A percentile compares a stretch with the other conserved stretches of the same genome.
Evolutionary conservation across 1,140 invertebrate genomes (phyloP).

Genomic region (Nasonia vitripennis): DNA sequence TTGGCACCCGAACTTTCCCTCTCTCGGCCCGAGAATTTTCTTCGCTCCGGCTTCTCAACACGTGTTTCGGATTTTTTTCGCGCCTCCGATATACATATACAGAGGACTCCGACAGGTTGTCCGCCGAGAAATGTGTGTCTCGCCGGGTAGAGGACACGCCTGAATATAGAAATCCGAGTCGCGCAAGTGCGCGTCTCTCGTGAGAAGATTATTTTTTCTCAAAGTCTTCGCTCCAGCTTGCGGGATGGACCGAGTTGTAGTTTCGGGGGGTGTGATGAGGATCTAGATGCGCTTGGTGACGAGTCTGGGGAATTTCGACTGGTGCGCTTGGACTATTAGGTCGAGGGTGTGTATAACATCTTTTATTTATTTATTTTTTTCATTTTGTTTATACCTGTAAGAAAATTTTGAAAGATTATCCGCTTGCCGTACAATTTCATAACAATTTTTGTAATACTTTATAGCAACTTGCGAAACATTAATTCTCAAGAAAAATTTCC

Average conservation of each 20-base stretch:
- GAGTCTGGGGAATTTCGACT: not conserved
- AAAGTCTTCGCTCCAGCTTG: not conserved
- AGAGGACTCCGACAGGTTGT: constrained; percentile 14
- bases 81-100: not conserved
- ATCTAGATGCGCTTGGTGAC: not conserved
- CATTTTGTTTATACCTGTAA: no score
- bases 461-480: no score
- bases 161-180: constrained; percentile 8
- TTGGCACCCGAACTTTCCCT: not conserved
- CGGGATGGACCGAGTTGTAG: no score
- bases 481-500: no score
- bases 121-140: not conserved
- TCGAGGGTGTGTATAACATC: no score
- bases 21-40: not conserved
- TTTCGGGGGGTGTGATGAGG: no score
- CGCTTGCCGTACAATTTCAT: no score
- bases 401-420: no score
- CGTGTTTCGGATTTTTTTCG: constrained; percentile 11
- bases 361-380: no score
- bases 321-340: no score
- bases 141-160: not conserved
- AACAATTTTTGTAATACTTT: no score
- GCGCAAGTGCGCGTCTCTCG: not conserved
- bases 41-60: not conserved
- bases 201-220: not conserved